phyloP scores from a whole-genome alignment of 2,888 invertebrate species.

The Phrixothrix hirtus region DNA sequence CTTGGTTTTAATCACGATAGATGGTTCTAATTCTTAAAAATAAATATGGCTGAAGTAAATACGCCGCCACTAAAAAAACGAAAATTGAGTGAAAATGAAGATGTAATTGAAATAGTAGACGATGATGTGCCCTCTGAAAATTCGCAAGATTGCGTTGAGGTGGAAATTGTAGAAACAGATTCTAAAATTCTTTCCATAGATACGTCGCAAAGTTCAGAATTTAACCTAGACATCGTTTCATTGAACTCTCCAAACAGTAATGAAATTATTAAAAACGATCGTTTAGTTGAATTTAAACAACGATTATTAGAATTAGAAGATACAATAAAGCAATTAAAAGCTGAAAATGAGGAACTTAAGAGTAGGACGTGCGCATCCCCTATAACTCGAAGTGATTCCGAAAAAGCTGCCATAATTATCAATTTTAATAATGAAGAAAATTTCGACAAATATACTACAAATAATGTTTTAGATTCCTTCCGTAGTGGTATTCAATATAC shows the following conservation, averaged over 20 bases:
- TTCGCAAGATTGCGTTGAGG: conserved; percentile 1
- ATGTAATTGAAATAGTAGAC: conserved; percentile 42
- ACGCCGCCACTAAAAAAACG: conserved; percentile 26
- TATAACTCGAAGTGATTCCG: conserved; percentile 1
- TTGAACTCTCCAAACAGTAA: conserved; percentile 1
- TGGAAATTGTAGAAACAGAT: conserved; percentile 11
- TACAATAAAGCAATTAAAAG: conserved; percentile 21
- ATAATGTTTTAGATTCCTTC: conserved; percentile 58
- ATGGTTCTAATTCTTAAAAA: conserved; percentile 2
- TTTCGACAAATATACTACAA: conserved; percentile 57
- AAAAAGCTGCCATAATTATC: conserved; percentile 55
- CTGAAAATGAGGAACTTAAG: conserved; percentile 23
- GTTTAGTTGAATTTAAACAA: conserved; percentile 1
- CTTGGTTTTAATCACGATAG: too few species aligned
- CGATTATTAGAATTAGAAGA: conserved; percentile 23
- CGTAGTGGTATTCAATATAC: conserved; percentile 54
- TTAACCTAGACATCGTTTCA: conserved; percentile 8
- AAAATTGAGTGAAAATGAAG: conserved; percentile 32
- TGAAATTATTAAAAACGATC: conserved; percentile 2
- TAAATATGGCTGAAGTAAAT: conserved; percentile 35
- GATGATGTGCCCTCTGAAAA: conserved; percentile 28
- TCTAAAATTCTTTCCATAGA: too few species aligned
- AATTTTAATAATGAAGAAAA: conserved; percentile 57
- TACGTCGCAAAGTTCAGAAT: conserved; percentile 6
- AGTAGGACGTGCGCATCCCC: conserved; percentile 19